A percentile compares a stretch with the other conserved stretches of the same genome.
These are phyloP conservation scores for Ostrea edulis DNA, from an alignment of 1,140 invertebrate genomes.

Conservation along the genomic window DNA sequence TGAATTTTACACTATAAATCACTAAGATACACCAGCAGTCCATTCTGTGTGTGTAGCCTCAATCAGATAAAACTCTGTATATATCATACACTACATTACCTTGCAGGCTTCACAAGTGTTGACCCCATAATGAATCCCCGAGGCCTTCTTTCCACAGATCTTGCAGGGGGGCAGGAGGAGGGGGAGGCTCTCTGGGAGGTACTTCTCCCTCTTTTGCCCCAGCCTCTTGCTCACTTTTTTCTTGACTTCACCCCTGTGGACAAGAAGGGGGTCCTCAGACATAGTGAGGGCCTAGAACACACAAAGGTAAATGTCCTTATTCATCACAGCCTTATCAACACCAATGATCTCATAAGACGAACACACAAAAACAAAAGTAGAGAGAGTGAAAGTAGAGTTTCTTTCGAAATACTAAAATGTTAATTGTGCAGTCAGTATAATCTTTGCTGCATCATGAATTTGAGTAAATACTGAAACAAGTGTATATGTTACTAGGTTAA, in stretches of 20 bases:
- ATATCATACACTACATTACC: constrained; percentile 54
- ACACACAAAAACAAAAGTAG: neutral
- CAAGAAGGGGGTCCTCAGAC: neutral
- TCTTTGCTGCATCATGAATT: no score
- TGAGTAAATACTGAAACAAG: no score
- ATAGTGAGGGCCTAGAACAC: neutral
- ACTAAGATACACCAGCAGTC: no score
- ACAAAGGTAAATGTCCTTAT: neutral
- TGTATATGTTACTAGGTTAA: no score
- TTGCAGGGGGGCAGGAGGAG: constrained; percentile 74
- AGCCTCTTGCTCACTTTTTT: constrained; percentile 14
- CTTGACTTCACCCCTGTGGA: neutral
- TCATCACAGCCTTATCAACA: neutral
- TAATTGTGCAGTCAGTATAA: no score
- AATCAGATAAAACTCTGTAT: neutral
- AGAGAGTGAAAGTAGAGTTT: no score
- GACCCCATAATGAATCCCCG: constrained; percentile 81
- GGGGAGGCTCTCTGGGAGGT: constrained; percentile 24
- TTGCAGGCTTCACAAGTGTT: constrained; percentile 81
- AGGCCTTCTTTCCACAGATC: constrained; percentile 80
- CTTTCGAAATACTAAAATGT: no score
- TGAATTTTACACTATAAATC: no score
- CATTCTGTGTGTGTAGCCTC: no score
- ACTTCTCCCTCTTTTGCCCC: constrained; percentile 12
- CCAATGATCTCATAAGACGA: neutral